These are phyloP conservation scores for Chymomyza caudatula DNA, from an alignment of 2,888 invertebrate genomes.

Conservation along the genomic window DNA sequence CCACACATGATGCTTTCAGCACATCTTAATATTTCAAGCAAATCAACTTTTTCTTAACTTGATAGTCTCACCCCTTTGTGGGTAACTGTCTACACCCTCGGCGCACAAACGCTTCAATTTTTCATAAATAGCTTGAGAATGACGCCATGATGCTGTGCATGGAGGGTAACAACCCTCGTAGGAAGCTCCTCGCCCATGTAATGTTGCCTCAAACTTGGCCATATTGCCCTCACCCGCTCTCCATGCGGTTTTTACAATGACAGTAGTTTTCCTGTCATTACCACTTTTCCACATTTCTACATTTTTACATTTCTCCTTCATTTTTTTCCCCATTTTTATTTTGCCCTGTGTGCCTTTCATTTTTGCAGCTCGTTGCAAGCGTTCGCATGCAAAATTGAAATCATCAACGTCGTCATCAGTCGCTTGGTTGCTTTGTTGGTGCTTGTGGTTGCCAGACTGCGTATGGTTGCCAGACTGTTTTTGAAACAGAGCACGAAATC, in stretches of 20 bases:
- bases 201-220: conserved; percentile 2
- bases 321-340: conserved; percentile 15
- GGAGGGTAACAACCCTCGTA: neutral
- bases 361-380: conserved; percentile 27
- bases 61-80: neutral
- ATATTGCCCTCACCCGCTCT: neutral
- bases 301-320: neutral
- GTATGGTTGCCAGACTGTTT: conserved; percentile 11
- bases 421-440: conserved; percentile 5
- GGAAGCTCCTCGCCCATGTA: conserved; percentile 28
- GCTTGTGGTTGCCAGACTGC: conserved; percentile 1
- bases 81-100: too few species aligned
- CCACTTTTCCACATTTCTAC: conserved; percentile 28
- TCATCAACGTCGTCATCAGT: conserved; percentile 49
- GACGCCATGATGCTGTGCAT: conserved; percentile 18
- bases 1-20: conserved; percentile 25
- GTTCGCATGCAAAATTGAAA: conserved; percentile 47
- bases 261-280: conserved; percentile 46
- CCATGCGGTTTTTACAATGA: conserved; percentile 16
- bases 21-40: conserved; percentile 20
- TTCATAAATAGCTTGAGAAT: conserved; percentile 41
- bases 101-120: conserved; percentile 28
- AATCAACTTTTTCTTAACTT: conserved; percentile 24
- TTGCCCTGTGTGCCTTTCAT: conserved; percentile 10
- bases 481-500: conserved; percentile 24